Evolutionary conservation across 2,888 invertebrate genomes (phyloP).

Genomic region (Julus scandinavius): DNA sequence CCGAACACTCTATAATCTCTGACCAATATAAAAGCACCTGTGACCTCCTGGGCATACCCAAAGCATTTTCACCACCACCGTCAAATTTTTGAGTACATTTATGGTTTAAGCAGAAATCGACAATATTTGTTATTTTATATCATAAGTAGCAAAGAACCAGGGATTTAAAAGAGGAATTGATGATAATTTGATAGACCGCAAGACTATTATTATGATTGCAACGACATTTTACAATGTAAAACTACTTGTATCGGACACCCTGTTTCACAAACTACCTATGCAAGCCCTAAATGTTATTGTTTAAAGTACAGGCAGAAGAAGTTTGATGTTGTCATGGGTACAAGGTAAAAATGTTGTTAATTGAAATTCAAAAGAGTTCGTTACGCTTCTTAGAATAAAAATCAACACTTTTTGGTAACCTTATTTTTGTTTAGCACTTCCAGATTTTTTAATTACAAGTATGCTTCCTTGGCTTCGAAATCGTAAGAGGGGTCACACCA

Average conservation of each 20-base stretch:
- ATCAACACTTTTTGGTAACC: not conserved
- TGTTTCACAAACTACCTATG: not conserved
- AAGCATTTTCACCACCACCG: not conserved
- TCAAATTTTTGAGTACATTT: not conserved
- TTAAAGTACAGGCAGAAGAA: not conserved
- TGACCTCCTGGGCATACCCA: not conserved
- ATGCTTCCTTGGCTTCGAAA: not conserved
- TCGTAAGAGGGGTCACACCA: not conserved
- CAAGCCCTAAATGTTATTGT: not conserved
- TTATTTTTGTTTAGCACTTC: conserved; percentile 12
- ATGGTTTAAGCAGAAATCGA: not conserved
- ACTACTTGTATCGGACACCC: not conserved
- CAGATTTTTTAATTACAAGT: conserved; percentile 5
- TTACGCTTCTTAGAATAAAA: conserved; percentile 17
- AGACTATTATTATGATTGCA: no score
- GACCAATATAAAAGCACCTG: conserved; percentile 29
- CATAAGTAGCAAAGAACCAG: not conserved
- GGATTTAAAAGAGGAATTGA: no score
- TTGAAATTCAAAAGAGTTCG: conserved; percentile 22
- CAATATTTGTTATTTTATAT: not conserved
- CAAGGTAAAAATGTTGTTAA: not conserved
- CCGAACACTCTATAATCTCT: not conserved
- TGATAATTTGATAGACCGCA: no score
- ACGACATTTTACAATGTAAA: no score
- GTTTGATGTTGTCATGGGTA: not conserved